Evolutionary conservation across 1,140 invertebrate species (phyloP), one percentile per base, ranked within the genome.

Genomic region (Hylyphantes graminicola): DNA sequence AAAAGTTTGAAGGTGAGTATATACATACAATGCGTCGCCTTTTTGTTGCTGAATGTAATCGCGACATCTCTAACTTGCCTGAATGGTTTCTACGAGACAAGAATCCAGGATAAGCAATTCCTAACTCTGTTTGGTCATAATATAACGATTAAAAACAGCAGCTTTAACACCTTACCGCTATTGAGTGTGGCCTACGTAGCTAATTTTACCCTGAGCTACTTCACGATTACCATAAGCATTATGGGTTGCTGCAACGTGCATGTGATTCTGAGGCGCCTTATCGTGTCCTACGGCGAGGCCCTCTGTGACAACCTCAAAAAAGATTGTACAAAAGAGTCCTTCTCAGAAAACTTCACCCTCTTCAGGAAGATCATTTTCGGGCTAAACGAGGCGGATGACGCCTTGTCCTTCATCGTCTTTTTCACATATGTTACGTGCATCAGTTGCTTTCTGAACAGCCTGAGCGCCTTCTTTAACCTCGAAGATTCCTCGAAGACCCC

Each of bases 371-470:
- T 77, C 53, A 76, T 85, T 11, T 68, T 59, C 35, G 64, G 59
- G 8, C 61, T 85, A 13, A 50, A 70, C 15, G 63, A 68, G 54
- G 74, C 67, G 15, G 82, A 85, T 15, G 61, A 68, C n/a, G 82
- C 74, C 17, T 55, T 85, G 53, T 85, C 73, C 7, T 77, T 77
- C 4, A 21, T 59, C 6, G 63, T 74, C 0, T 70, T 85, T 54
- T 85, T 85, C 73, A 61, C 57, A 7, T 85, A 85, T 21, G 73
- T 76, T 0, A 35, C 67, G n/a, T 68, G 63, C 55, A 85, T 85
- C 9, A 77, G 82, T 15, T 85, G 82, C 13, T 85, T 85, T 12
- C 77, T 85, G 64, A 54, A 77, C 48, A 85, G 73, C 19, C 15
- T 85, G 11, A 77, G 82, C 48, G 54, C n/a, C 7, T 68, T 85